Conservation (phyloP, 2,113 vertebrate genomes). For the Aythya baeri region DNA sequence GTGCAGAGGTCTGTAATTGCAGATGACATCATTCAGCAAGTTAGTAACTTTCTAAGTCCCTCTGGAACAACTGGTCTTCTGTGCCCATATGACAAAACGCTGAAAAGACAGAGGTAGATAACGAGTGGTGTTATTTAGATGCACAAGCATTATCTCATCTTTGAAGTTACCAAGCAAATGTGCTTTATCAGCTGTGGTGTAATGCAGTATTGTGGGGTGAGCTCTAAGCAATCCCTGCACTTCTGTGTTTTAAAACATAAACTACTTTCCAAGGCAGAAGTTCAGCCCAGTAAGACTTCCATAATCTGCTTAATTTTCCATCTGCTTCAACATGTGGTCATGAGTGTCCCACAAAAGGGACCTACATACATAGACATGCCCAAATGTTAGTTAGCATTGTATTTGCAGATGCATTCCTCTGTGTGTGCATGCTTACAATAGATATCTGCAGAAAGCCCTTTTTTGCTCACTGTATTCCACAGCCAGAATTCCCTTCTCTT, state of each 20-base stretch:
- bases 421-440: neutral
- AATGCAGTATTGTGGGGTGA: neutral
- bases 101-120: neutral
- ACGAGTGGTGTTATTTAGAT: neutral
- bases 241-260: neutral
- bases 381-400: neutral
- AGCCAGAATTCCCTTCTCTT: neutral
- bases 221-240: neutral
- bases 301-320: neutral
- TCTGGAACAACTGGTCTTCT: neutral
- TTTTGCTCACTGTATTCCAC: neutral
- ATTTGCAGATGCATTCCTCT: neutral
- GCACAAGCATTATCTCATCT: neutral
- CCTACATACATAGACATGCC: neutral
- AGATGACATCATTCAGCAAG: neutral
- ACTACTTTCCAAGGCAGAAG: neutral
- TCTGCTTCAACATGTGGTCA: neutral
- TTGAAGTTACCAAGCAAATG: neutral
- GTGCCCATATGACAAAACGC: neutral
- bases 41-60: neutral
- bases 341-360: neutral
- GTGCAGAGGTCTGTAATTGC: neutral
- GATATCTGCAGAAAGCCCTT: neutral
- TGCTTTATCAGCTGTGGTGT: neutral
- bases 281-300: neutral